phyloP scores from a whole-genome alignment of 2,888 invertebrate genomes.

The Lithophane leautieri region DNA sequence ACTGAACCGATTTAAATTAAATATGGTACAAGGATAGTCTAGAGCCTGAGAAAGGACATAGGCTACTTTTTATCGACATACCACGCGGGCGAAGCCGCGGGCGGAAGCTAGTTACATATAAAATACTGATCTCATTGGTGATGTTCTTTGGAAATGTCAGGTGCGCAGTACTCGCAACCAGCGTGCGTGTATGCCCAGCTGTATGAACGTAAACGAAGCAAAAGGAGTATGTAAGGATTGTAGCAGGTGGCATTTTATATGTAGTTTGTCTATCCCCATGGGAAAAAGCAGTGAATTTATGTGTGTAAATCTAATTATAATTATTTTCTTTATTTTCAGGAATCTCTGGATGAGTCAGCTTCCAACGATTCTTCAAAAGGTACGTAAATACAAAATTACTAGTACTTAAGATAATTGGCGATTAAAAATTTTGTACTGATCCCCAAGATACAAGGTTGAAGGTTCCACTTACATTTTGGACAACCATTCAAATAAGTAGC shows the following conservation, averaged over 20 bases:
- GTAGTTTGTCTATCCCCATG: too few species aligned
- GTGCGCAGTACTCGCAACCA: background rate
- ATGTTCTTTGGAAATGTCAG: background rate
- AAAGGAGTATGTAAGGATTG: background rate
- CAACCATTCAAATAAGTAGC: background rate
- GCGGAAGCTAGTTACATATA: too few species aligned
- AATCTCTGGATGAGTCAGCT: slow-evolving; percentile 78
- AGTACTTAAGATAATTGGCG: background rate
- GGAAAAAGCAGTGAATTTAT: background rate
- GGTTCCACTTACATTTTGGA: too few species aligned
- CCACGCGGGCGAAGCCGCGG: too few species aligned
- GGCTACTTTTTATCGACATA: too few species aligned
- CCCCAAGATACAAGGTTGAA: background rate
- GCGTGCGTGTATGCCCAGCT: background rate
- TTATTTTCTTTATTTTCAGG: slow-evolving; percentile 75
- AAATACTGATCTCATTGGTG: background rate
- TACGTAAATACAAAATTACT: slow-evolving; percentile 56
- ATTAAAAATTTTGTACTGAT: background rate
- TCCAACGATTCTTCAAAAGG: slow-evolving; percentile 85
- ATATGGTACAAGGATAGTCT: too few species aligned
- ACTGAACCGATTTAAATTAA: too few species aligned
- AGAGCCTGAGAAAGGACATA: too few species aligned
- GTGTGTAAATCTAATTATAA: background rate
- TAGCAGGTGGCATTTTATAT: too few species aligned
- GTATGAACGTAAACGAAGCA: background rate